Evolutionary conservation across 2,888 invertebrate species (phyloP), one percentile per base, ranked within the genome.

Genomic region (Encarsia formosa): DNA sequence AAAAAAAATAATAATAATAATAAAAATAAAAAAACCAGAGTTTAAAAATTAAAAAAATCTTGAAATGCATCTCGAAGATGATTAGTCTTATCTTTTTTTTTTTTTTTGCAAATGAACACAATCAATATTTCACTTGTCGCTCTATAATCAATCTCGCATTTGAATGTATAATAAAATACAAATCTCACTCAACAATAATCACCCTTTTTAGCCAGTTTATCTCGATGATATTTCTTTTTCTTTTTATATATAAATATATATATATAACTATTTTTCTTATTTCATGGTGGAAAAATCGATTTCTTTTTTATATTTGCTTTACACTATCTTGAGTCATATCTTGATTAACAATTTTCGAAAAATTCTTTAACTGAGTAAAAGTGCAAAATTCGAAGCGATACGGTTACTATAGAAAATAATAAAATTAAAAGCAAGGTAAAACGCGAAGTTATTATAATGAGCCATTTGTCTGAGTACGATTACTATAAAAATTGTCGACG

Each of bases 201-300:
- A 52, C 52, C 42, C 52, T 32, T 54, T 32, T 54, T 31, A 52
- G 44, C 51, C 43, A 47, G 35, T 41, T 52, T 37, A 50, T 57
- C 47, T 52, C 47, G 35, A 40, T 44, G 26, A 48, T 44, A 41
- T 46, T 54, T 38, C 47, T 29, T 47, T 26, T 49, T 43, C 44
- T 38, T 44, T 50, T n/a, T n/a, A n/a, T n/a, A n/a, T n/a, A n/a
- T n/a, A n/a, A n/a, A n/a, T n/a, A n/a, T n/a, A n/a, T n/a, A n/a
- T n/a, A n/a, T n/a, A n/a, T n/a, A n/a, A n/a, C n/a, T n/a, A n/a
- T n/a, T n/a, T n/a, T n/a, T n/a, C n/a, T n/a, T n/a, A n/a, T n/a
- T n/a, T n/a, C n/a, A n/a, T n/a, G n/a, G n/a, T n/a, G n/a, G n/a
- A n/a, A n/a, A n/a, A n/a, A n/a, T n/a, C n/a, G n/a, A n/a, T n/a